These are phyloP conservation scores for Achlya flavicornis DNA, from an alignment of 2,888 invertebrate species.

Conservation along the genomic window DNA sequence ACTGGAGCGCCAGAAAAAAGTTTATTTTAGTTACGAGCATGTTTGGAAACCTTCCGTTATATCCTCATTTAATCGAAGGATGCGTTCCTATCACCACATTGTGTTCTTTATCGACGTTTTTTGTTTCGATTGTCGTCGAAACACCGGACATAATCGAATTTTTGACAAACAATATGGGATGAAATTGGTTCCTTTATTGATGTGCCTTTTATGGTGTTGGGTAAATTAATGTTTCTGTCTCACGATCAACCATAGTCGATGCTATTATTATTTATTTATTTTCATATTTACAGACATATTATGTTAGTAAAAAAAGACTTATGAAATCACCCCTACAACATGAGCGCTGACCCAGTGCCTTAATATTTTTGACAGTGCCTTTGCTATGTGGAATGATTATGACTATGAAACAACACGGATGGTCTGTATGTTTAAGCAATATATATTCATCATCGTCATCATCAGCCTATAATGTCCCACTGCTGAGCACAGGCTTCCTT, in stretches of 20 bases:
- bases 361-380: no score
- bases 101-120: slow-evolving; percentile 44
- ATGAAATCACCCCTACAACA: no score
- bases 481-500: no score
- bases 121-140: slow-evolving; percentile 63
- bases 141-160: slow-evolving; percentile 76
- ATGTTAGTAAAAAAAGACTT: no score
- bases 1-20: slow-evolving; percentile 64
- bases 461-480: no score
- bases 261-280: no score
- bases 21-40: slow-evolving; percentile 66
- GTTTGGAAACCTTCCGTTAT: slow-evolving; percentile 69
- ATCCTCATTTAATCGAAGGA: slow-evolving; percentile 67
- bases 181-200: slow-evolving; percentile 78
- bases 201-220: slow-evolving; percentile 60
- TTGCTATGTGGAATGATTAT: neutral
- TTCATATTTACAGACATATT: no score
- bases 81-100: slow-evolving; percentile 51
- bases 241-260: neutral
- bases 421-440: no score
- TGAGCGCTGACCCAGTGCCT: no score
- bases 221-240: slow-evolving; percentile 59
- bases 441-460: no score
- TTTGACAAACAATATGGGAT: slow-evolving; percentile 78
- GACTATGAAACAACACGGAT: no score